These are phyloP conservation scores for Tipula lateralis DNA, from an alignment of 2,888 invertebrate genomes.

Conservation along the genomic window DNA sequence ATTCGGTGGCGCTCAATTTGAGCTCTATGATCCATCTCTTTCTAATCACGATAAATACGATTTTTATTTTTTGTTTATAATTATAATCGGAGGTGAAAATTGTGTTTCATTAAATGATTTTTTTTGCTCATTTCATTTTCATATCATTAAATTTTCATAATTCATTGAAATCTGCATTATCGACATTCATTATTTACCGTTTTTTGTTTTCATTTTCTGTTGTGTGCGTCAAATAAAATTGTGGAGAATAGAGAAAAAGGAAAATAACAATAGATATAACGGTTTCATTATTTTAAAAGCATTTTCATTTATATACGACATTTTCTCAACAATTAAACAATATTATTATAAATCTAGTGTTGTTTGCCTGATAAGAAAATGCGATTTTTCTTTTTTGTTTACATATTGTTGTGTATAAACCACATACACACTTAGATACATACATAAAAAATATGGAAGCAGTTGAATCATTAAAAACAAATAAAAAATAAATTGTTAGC, in stretches of 20 bases:
- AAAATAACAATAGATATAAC: background rate
- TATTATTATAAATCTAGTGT: slow-evolving; percentile 5
- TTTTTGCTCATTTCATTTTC: background rate
- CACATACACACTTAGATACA: no score
- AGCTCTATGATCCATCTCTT: background rate
- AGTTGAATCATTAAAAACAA: background rate
- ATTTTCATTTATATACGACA: background rate
- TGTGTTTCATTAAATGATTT: background rate
- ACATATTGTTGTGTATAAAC: background rate
- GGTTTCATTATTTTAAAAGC: slow-evolving; percentile 24
- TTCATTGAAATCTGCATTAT: background rate
- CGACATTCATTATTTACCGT: background rate
- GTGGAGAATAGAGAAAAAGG: background rate
- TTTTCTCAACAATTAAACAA: background rate
- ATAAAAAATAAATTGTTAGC: background rate
- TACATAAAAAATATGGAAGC: background rate
- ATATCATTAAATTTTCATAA: background rate
- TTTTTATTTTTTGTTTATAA: background rate
- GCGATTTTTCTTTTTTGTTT: background rate
- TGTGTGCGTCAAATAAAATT: background rate
- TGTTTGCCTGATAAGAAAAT: background rate
- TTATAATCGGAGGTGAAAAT: background rate
- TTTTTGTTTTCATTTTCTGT: background rate
- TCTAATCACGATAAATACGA: background rate
- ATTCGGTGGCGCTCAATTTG: background rate